phyloP scores from a whole-genome alignment of 2,888 invertebrate species.

The Achlya flavicornis region DNA sequence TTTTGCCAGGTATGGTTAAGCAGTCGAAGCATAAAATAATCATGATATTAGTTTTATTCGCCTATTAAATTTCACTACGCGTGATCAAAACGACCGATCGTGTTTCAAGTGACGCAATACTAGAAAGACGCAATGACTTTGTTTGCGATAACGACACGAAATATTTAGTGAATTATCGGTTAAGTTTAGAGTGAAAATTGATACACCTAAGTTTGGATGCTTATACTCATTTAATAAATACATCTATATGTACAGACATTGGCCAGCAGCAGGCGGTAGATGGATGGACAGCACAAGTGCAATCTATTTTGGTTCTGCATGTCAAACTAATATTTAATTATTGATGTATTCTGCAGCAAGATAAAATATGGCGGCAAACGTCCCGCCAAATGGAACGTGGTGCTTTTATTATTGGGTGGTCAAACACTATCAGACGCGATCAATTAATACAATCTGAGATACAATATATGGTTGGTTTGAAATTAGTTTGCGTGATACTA shows the following conservation, averaged over 20 bases:
- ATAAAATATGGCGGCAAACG: conserved; percentile 1
- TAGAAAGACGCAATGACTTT: conserved; percentile 29
- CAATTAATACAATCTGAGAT: no score
- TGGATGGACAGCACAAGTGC: conserved; percentile 36
- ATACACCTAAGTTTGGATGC: neutral
- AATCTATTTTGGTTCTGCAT: conserved; percentile 47
- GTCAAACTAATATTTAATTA: conserved; percentile 27
- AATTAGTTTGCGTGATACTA: neutral
- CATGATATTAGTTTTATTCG: conserved; percentile 22
- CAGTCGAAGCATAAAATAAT: conserved; percentile 13
- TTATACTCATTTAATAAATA: no score
- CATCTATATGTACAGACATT: neutral
- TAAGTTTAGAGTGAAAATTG: neutral
- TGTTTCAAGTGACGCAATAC: conserved; percentile 34
- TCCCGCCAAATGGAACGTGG: conserved; percentile 19
- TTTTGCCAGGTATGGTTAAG: neutral
- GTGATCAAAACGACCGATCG: conserved; percentile 33
- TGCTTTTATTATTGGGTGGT: neutral
- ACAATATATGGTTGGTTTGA: no score
- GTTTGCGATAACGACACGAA: conserved; percentile 24
- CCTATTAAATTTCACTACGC: conserved; percentile 33
- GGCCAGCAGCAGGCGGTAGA: conserved; percentile 13
- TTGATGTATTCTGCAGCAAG: conserved; percentile 16
- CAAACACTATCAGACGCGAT: conserved; percentile 16
- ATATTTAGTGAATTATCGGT: neutral